Percentiles rank a stretch among this genome's conserved stretches.
These are phyloP conservation scores for Eurytoma californica DNA, from an alignment of 2,888 invertebrate species.

Conservation along the genomic window DNA sequence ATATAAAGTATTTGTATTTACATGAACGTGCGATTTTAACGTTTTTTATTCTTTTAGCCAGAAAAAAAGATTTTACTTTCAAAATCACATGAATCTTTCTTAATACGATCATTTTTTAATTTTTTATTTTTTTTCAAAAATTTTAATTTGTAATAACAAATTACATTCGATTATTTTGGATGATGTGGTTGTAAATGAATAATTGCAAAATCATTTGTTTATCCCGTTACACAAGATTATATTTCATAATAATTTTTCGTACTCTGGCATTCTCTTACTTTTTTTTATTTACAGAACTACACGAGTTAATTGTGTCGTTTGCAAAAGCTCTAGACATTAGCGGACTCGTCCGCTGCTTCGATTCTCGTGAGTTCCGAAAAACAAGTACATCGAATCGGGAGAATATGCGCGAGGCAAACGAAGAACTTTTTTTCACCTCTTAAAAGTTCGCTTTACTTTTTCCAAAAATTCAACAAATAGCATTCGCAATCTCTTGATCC, in stretches of 20 bases:
- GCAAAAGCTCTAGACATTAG: conserved; percentile 55
- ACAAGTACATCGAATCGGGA: conserved; percentile 47
- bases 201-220: conserved; percentile 32
- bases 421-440: conserved; percentile 21
- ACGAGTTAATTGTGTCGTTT: conserved; percentile 47
- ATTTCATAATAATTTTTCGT: conserved; percentile 64
- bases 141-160: no score
- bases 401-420: conserved; percentile 45
- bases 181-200: conserved; percentile 28
- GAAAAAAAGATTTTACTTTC: no score
- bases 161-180: neutral
- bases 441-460: conserved; percentile 33
- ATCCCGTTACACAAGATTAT: conserved; percentile 67
- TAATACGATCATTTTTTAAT: no score
- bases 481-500: conserved; percentile 48
- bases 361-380: conserved; percentile 47
- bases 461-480: conserved; percentile 51
- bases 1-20: no score
- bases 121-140: no score
- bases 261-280: conserved; percentile 41
- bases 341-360: conserved; percentile 31
- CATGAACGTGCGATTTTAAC: no score
- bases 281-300: conserved; percentile 52
- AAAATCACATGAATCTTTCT: no score
- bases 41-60: no score